Evolutionary conservation across 2,113 vertebrate genomes (phyloP).

Genomic region (Chascanopsetta lugubris): DNA sequence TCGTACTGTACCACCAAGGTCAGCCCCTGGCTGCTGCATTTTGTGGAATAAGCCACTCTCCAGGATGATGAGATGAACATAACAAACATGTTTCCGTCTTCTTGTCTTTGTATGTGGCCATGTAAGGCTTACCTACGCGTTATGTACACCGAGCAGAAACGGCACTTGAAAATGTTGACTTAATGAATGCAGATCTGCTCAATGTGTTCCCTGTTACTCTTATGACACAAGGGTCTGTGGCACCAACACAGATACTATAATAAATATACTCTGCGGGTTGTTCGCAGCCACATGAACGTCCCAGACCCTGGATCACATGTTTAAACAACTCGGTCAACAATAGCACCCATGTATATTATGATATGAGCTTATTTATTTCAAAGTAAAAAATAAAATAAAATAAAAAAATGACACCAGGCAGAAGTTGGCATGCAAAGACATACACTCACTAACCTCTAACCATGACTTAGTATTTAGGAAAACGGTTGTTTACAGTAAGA

Average conservation of each 20-base stretch:
- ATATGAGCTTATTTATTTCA: too few relatives aligned
- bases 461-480: too few relatives aligned
- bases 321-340: constrained; percentile 12
- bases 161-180: constrained; percentile 58
- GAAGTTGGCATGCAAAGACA: too few relatives aligned
- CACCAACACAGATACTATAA: constrained; percentile 25
- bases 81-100: neutral
- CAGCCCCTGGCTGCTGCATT: constrained; percentile 21
- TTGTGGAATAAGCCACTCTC: constrained; percentile 9
- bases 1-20: constrained; percentile 35
- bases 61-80: neutral
- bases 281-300: constrained; percentile 27
- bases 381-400: too few relatives aligned
- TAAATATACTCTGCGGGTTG: constrained; percentile 27
- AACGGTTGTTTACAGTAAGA: too few relatives aligned
- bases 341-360: neutral
- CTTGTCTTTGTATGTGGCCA: constrained; percentile 34
- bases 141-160: constrained; percentile 41
- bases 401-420: too few relatives aligned
- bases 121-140: constrained; percentile 49
- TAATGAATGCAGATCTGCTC: constrained; percentile 30
- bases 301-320: constrained; percentile 18
- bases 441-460: too few relatives aligned
- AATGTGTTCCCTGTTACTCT: constrained; percentile 27
- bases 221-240: constrained; percentile 20